Conservation (phyloP, 2,888 invertebrate genomes). For the Hypena proboscidalis region DNA sequence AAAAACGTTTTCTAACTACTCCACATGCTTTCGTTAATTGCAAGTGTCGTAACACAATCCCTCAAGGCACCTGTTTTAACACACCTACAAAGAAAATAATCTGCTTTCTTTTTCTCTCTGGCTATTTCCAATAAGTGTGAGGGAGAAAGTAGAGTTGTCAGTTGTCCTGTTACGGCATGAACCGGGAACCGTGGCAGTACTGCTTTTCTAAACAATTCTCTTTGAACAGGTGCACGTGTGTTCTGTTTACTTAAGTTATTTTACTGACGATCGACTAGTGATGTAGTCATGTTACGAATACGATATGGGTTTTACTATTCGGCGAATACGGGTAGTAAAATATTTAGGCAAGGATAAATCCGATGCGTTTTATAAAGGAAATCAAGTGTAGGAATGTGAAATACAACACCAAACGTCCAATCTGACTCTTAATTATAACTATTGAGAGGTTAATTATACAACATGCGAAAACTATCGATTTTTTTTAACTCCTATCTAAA, state of each 20-base stretch:
- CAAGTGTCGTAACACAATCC: constrained; percentile 19
- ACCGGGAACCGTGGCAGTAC: constrained; percentile 38
- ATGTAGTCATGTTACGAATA: too few relatives aligned
- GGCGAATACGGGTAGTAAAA: too few relatives aligned
- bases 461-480: too few relatives aligned
- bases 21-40: constrained; percentile 9
- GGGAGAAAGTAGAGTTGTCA: constrained; percentile 20
- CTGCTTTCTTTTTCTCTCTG: constrained; percentile 19
- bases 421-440: too few relatives aligned
- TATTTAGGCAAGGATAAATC: too few relatives aligned
- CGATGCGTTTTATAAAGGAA: too few relatives aligned
- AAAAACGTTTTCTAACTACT: constrained; percentile 7
- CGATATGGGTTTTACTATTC: too few relatives aligned
- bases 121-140: constrained; percentile 12
- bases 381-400: too few relatives aligned
- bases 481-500: too few relatives aligned
- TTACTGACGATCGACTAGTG: constrained; percentile 58
- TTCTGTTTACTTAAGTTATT: constrained; percentile 70
- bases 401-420: too few relatives aligned
- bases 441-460: too few relatives aligned
- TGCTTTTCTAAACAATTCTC: constrained; percentile 63
- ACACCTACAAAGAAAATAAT: constrained; percentile 35
- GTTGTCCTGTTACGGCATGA: constrained; percentile 42
- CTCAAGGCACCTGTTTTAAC: constrained; percentile 31
- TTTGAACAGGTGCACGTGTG: constrained; percentile 80